A percentile compares a stretch with the other conserved stretches of the same genome.
Evolutionary conservation across 2,797 vertebrate genomes (phyloP).

Genomic region (Sitta carolinensis): DNA sequence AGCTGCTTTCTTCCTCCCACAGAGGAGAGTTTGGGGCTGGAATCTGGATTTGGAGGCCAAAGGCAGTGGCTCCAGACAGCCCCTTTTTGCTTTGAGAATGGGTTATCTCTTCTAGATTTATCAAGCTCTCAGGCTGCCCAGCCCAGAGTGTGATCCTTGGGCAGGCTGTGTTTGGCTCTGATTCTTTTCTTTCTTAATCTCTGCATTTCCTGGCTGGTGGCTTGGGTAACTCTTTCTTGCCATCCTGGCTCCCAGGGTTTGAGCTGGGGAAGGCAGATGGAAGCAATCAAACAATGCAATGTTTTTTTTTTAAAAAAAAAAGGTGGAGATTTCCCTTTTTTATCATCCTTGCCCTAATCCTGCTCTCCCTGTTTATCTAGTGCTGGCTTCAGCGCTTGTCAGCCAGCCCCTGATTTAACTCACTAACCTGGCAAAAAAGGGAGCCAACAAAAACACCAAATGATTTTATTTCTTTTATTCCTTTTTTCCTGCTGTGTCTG

Average conservation of each 20-base stretch:
- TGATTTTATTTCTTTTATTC: background rate
- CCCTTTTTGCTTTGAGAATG: too few relatives aligned
- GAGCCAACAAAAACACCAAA: background rate
- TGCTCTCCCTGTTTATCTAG: background rate
- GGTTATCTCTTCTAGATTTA: background rate
- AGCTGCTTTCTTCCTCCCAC: background rate
- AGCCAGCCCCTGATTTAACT: background rate
- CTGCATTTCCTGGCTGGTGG: background rate
- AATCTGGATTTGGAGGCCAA: background rate
- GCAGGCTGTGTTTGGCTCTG: background rate
- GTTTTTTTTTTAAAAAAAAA: background rate
- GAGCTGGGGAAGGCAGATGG: background rate
- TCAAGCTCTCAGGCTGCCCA: background rate
- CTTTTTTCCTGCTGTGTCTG: background rate
- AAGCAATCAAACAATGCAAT: background rate
- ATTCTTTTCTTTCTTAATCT: background rate
- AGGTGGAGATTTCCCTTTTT: background rate
- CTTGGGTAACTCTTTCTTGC: background rate
- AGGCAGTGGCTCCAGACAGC: background rate
- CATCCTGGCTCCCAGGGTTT: background rate
- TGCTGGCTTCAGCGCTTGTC: background rate
- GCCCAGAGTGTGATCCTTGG: background rate
- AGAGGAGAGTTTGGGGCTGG: background rate
- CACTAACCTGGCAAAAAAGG: background rate
- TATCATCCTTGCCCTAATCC: background rate